These are phyloP conservation scores for Vanacampus margaritifer DNA, from an alignment of 2,113 vertebrate genomes.

Conservation along the genomic window DNA sequence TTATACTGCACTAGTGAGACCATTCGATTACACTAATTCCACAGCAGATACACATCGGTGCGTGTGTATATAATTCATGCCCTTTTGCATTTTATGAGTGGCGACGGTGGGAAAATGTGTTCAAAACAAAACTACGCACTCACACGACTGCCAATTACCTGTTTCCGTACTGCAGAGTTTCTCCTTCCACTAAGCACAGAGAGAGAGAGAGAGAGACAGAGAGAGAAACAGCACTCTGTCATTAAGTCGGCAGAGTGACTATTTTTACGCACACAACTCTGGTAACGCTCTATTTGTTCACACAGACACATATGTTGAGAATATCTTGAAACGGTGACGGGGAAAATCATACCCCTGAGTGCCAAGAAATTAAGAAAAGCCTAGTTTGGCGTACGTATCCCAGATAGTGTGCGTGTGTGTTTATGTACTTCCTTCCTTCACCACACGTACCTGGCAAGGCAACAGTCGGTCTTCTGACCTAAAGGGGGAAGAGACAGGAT, in stretches of 20 bases:
- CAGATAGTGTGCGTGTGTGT: constrained; percentile 6
- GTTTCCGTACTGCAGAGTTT: constrained; percentile 87
- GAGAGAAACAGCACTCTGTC: constrained; percentile 43
- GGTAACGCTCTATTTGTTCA: constrained; percentile 51
- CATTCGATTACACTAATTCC: background rate
- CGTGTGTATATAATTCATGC: background rate
- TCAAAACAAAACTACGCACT: constrained; percentile 18
- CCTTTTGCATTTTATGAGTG: background rate
- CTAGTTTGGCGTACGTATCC: constrained; percentile 18
- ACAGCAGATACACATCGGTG: background rate
- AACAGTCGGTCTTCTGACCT: constrained; percentile 95
- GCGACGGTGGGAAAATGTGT: constrained; percentile 30
- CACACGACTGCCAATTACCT: constrained; percentile 79
- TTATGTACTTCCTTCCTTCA: constrained; percentile 42
- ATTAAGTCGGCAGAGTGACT: constrained; percentile 59
- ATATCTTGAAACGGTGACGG: constrained; percentile 43
- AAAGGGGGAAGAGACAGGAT: constrained; percentile 58
- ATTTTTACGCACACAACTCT: constrained; percentile 59
- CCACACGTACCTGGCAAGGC: constrained; percentile 88
- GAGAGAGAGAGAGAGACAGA: constrained; percentile 23
- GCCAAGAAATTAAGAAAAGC: constrained; percentile 42
- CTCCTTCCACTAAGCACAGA: constrained; percentile 72
- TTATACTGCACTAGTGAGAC: background rate
- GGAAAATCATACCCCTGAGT: constrained; percentile 42
- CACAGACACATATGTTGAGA: constrained; percentile 47